Evolutionary conservation across 2,113 vertebrate genomes (phyloP), one percentile per base, ranked within the genome.

Genomic region (Anarhynchus alexandrinus): DNA sequence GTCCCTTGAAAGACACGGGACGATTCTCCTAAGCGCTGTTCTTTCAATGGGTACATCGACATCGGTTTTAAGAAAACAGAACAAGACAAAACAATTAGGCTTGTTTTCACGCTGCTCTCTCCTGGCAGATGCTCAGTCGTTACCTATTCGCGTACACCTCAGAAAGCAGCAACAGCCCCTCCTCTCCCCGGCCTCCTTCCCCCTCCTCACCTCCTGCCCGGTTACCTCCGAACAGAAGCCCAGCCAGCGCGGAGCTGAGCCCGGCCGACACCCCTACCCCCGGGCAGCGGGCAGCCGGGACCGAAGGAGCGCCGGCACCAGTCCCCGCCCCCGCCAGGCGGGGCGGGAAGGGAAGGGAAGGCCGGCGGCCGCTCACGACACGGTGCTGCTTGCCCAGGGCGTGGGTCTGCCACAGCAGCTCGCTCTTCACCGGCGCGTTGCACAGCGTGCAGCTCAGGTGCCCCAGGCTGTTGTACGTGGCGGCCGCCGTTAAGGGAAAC

Each of bases 391-490:
- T 99, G 21, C 99, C 99, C 61, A 99, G 98, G 57, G 98, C 97
- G 66, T 99, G 99, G 1, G 99, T 98, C 86, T 99, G 98, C 99
- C 99, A 99, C 90, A 99, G 97, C 18, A 99, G 97, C 49, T 99
- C 99, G 25, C 97, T 98, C 97, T 99, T 99, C 4, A 99, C 98
- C n/a, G 98, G 97, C 32, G 97, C 95, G 87, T 98, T 98, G 96
- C 99, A 99, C 42, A 99, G 82, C 8, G 95, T 88, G 64, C 99
- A 99, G 55, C 98, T 99, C 65, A 99, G 97, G 82, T 99, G 99
- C 0, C 98, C 99, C 70, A 99, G 94, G 65, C 98, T 98, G 97
- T 99, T 99, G 97, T 99, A 99, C 95, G 98, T 99, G 40, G 10
- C 62, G 80, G 21, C 15, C 22, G 29, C 25, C 55, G 94, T 98